Percentiles rank a stretch among this genome's conserved stretches.
Evolutionary conservation across 2,888 invertebrate species (phyloP).

Genomic region (Miltochrista miniata): DNA sequence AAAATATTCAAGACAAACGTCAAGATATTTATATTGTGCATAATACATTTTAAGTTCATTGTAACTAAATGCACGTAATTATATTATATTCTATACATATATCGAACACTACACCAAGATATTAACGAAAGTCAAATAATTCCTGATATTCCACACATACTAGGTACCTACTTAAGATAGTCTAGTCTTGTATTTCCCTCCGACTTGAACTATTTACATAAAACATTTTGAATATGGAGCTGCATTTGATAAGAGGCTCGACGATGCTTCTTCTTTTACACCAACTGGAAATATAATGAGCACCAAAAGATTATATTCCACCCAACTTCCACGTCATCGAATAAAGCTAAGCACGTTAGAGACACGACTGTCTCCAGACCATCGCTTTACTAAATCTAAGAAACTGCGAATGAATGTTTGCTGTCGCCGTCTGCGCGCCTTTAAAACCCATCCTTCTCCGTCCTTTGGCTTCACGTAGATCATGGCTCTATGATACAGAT

Average conservation of each 20-base stretch:
- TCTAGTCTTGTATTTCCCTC: constrained; percentile 45
- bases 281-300: constrained; percentile 56
- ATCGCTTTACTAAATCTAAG: too few relatives aligned
- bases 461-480: too few relatives aligned
- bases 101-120: constrained; percentile 37
- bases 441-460: too few relatives aligned
- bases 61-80: constrained; percentile 30
- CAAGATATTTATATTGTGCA: not conserved
- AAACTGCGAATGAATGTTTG: too few relatives aligned
- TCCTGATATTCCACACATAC: constrained; percentile 26
- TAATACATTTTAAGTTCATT: constrained; percentile 1
- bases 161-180: constrained; percentile 26
- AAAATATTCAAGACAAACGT: constrained; percentile 14
- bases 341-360: too few relatives aligned
- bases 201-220: constrained; percentile 56
- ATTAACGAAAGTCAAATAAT: constrained; percentile 30
- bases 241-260: constrained; percentile 64
- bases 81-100: constrained; percentile 18
- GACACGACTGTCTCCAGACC: too few relatives aligned
- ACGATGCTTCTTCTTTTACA: constrained; percentile 68
- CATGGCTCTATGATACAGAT: too few relatives aligned
- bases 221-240: constrained; percentile 74
- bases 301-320: not conserved
- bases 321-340: too few relatives aligned
- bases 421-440: too few relatives aligned